Evolutionary conservation across 2,797 vertebrate species (phyloP).

Genomic region (Masticophis lateralis): DNA sequence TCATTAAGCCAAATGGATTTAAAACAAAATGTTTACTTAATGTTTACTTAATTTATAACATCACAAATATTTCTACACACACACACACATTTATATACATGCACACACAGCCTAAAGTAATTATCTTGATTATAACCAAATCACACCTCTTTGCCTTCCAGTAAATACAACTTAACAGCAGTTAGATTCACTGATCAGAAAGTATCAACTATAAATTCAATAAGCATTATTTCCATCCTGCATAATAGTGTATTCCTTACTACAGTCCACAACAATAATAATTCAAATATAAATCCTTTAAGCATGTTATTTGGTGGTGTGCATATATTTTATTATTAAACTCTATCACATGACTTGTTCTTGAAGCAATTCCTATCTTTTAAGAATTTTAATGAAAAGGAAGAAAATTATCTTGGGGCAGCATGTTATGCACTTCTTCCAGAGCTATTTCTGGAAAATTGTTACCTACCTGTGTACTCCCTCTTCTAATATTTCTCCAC

Average conservation of each 20-base stretch:
- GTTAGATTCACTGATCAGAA: conserved; percentile 63
- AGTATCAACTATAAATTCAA: conserved; percentile 61
- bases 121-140: conserved; percentile 54
- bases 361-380: conserved; percentile 12
- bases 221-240: conserved; percentile 66
- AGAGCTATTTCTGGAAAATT: background rate
- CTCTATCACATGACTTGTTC: background rate
- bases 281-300: conserved; percentile 53
- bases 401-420: background rate
- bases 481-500: background rate
- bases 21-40: conserved; percentile 44
- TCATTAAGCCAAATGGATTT: conserved; percentile 48
- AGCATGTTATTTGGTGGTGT: background rate
- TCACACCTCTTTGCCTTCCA: conserved; percentile 56
- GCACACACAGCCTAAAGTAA: conserved; percentile 41
- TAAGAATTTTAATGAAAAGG: conserved; percentile 1
- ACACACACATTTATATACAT: conserved; percentile 14
- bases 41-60: conserved; percentile 57
- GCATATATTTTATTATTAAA: background rate
- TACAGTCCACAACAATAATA: conserved; percentile 53
- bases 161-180: conserved; percentile 62
- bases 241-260: conserved; percentile 54
- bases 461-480: background rate
- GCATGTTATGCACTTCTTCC: background rate
- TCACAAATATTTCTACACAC: background rate